These are phyloP conservation scores for Hippocampus kuda DNA, from an alignment of 2,797 vertebrate genomes.

Conservation along the genomic window DNA sequence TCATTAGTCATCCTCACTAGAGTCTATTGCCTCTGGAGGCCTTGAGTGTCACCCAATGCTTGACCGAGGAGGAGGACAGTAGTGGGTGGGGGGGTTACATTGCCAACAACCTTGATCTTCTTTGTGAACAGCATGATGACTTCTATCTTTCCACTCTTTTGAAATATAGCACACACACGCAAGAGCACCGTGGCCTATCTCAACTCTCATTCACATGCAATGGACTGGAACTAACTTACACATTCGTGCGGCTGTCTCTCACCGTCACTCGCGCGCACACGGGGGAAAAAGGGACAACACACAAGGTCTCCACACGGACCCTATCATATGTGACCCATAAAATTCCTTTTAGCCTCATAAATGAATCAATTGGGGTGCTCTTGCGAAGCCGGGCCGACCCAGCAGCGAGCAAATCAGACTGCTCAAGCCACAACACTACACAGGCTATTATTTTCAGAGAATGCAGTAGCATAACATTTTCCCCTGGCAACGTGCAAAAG, in stretches of 20 bases:
- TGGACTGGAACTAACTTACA: constrained; percentile 45
- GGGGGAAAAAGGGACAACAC: constrained; percentile 19
- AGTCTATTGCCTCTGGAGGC: constrained; percentile 2
- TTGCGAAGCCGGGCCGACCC: too few species aligned
- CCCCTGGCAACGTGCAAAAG: neutral
- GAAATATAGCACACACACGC: constrained; percentile 23
- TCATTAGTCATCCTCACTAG: neutral
- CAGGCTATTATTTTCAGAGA: neutral
- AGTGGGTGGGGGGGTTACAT: neutral
- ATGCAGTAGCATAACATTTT: neutral
- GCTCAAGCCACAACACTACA: neutral
- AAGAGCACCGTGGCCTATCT: constrained; percentile 20
- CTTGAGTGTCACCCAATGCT: constrained; percentile 28
- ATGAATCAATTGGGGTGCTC: neutral
- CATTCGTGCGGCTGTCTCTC: constrained; percentile 30
- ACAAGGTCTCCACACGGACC: constrained; percentile 8
- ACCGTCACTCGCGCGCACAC: constrained; percentile 9
- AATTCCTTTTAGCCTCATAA: constrained; percentile 7
- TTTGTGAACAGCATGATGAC: constrained; percentile 35
- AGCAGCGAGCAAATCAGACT: constrained; percentile 1
- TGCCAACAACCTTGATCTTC: constrained; percentile 42
- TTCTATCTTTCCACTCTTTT: constrained; percentile 32
- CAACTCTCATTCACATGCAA: constrained; percentile 38
- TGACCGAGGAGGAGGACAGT: neutral
- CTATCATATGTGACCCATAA: constrained; percentile 17